phyloP scores from a whole-genome alignment of 2,113 vertebrate species.

The Paratilapia polleni region DNA sequence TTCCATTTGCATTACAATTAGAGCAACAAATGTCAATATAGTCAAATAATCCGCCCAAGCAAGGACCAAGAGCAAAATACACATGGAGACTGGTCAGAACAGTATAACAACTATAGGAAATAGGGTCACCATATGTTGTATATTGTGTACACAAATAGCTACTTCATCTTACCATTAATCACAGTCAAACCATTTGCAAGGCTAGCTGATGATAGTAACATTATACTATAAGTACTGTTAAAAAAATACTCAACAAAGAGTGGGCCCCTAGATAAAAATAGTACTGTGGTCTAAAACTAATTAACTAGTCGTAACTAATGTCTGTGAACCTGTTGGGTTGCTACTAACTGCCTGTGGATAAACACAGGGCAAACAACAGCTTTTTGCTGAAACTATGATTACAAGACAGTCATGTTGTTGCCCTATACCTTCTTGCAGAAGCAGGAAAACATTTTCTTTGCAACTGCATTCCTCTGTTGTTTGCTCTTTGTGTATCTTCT shows the following conservation, averaged over 20 bases:
- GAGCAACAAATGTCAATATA: background rate
- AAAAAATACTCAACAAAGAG: slow-evolving; percentile 14
- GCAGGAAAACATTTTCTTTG: background rate
- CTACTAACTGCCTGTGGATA: background rate
- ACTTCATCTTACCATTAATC: background rate
- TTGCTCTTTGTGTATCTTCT: background rate
- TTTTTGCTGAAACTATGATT: no score
- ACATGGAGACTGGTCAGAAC: background rate
- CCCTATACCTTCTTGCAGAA: background rate
- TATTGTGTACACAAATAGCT: background rate
- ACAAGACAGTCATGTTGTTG: background rate
- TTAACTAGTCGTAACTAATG: background rate
- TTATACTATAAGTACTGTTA: background rate
- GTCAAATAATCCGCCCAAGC: background rate
- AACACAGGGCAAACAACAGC: background rate
- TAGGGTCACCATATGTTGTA: background rate
- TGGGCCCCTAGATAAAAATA: background rate
- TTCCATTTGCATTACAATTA: background rate
- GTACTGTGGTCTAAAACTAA: background rate
- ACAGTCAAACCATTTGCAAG: background rate
- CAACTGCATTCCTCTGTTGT: background rate
- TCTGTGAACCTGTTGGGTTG: background rate
- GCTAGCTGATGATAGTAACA: background rate
- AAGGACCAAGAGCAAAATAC: background rate
- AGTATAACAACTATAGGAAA: background rate